These are phyloP conservation scores for Scaptomyza graminum DNA, from an alignment of 1,140 invertebrate species.

Conservation along the genomic window DNA sequence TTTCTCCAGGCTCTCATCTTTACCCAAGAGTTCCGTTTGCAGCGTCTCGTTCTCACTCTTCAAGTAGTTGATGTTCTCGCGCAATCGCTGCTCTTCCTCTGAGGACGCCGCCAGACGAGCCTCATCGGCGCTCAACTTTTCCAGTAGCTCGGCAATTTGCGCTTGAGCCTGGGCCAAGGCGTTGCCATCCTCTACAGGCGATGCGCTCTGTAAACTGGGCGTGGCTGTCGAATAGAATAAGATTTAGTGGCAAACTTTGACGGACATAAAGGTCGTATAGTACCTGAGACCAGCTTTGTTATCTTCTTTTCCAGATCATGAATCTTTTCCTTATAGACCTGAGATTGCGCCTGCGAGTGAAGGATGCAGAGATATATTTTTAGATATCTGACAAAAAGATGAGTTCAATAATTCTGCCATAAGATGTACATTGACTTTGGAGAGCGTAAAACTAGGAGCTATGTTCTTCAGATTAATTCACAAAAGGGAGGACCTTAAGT, in stretches of 20 bases:
- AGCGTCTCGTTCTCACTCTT: slow-evolving; percentile 74
- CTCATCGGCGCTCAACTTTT: slow-evolving; percentile 68
- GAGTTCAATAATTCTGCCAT: not conserved
- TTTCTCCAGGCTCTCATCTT: slow-evolving; percentile 74
- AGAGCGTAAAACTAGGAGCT: no score
- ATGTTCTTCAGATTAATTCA: no score
- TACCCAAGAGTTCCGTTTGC: slow-evolving; percentile 64
- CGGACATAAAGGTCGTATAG: not conserved
- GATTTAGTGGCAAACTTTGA: not conserved
- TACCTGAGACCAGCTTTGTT: slow-evolving; percentile 69
- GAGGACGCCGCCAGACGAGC: slow-evolving; percentile 76
- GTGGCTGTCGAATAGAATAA: slow-evolving; percentile 29
- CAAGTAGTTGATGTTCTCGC: slow-evolving; percentile 84
- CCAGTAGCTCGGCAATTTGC: slow-evolving; percentile 82
- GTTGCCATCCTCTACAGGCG: slow-evolving; percentile 50
- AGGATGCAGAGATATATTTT: not conserved
- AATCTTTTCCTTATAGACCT: slow-evolving; percentile 83
- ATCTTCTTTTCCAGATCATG: slow-evolving; percentile 84
- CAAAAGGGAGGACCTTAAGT: no score
- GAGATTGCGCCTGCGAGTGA: slow-evolving; percentile 68
- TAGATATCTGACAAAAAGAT: slow-evolving; percentile 2
- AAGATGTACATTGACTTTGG: slow-evolving; percentile 43
- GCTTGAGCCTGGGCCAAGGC: slow-evolving; percentile 74
- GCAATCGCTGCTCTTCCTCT: slow-evolving; percentile 66
- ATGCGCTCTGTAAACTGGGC: slow-evolving; percentile 54